phyloP scores from a whole-genome alignment of 2,113 vertebrate species.

The Tylochromis polylepis region DNA sequence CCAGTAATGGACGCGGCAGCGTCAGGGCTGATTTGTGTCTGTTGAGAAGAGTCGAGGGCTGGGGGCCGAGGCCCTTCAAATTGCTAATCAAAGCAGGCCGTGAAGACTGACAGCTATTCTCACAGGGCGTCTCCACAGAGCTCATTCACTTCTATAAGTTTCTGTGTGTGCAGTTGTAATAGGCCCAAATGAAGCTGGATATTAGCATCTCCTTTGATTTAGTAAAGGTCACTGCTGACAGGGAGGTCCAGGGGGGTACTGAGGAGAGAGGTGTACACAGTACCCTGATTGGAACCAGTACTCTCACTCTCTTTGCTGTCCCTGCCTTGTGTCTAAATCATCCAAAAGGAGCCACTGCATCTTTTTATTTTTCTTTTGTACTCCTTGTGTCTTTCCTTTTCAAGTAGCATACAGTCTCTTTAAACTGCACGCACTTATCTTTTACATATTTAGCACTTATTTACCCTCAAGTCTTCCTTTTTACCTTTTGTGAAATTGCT shows the following conservation, averaged over 20 bases:
- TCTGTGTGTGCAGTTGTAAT: constrained; percentile 32
- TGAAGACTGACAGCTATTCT: constrained; percentile 61
- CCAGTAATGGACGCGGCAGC: constrained; percentile 19
- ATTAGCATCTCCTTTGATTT: constrained; percentile 69
- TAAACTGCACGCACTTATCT: not conserved
- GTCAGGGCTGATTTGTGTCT: constrained; percentile 48
- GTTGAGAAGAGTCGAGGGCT: constrained; percentile 1
- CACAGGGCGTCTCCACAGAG: constrained; percentile 17
- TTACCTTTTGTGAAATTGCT: not conserved
- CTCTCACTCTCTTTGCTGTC: not conserved
- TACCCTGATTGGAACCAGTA: constrained; percentile 4
- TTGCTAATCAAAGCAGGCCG: constrained; percentile 45
- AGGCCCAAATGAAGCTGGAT: constrained; percentile 54
- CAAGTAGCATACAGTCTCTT: not conserved
- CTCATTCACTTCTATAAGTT: constrained; percentile 14
- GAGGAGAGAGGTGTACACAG: not conserved
- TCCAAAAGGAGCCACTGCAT: not conserved
- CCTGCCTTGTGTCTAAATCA: not conserved
- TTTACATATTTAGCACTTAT: not conserved
- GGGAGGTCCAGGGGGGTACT: constrained; percentile 15
- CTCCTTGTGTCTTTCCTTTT: not conserved
- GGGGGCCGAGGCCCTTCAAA: constrained; percentile 27
- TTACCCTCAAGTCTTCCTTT: not conserved
- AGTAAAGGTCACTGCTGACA: constrained; percentile 68
- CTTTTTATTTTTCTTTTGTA: not conserved